phyloP scores from a whole-genome alignment of 1,140 invertebrate species.

The Calosoma granatense region DNA sequence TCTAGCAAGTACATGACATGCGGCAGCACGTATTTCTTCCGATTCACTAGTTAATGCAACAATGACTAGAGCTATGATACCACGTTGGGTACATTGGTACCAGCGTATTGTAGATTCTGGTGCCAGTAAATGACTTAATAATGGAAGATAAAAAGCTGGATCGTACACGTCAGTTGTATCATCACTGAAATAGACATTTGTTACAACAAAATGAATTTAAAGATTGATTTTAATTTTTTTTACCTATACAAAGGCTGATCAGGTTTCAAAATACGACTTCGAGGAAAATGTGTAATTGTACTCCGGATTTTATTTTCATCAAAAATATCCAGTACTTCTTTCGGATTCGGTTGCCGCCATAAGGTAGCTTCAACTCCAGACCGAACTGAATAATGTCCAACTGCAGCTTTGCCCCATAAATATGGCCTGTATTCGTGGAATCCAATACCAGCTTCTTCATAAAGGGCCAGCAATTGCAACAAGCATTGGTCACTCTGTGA shows the following conservation, averaged over 20 bases:
- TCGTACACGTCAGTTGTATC: constrained; percentile 46
- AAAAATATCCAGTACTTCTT: constrained; percentile 61
- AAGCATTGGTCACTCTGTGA: constrained; percentile 51
- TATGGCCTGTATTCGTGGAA: constrained; percentile 63
- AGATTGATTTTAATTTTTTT: background rate
- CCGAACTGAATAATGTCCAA: constrained; percentile 60
- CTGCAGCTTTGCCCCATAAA: constrained; percentile 66
- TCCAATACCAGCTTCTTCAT: constrained; percentile 48
- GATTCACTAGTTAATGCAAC: constrained; percentile 50
- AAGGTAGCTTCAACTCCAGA: constrained; percentile 45
- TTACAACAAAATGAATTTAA: too few species aligned
- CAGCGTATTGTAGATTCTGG: constrained; percentile 54
- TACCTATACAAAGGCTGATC: background rate
- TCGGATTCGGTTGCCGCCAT: constrained; percentile 56
- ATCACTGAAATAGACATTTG: constrained; percentile 17
- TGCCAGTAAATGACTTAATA: constrained; percentile 51
- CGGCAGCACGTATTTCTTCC: constrained; percentile 45
- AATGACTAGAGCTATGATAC: constrained; percentile 53
- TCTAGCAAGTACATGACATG: constrained; percentile 52
- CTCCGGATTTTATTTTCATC: constrained; percentile 47
- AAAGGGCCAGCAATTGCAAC: constrained; percentile 48
- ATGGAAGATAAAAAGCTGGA: constrained; percentile 58
- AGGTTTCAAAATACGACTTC: background rate
- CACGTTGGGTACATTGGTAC: constrained; percentile 51
- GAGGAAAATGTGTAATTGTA: constrained; percentile 55